phyloP scores from a whole-genome alignment of 2,113 vertebrate species.

The Hylia prasina region DNA sequence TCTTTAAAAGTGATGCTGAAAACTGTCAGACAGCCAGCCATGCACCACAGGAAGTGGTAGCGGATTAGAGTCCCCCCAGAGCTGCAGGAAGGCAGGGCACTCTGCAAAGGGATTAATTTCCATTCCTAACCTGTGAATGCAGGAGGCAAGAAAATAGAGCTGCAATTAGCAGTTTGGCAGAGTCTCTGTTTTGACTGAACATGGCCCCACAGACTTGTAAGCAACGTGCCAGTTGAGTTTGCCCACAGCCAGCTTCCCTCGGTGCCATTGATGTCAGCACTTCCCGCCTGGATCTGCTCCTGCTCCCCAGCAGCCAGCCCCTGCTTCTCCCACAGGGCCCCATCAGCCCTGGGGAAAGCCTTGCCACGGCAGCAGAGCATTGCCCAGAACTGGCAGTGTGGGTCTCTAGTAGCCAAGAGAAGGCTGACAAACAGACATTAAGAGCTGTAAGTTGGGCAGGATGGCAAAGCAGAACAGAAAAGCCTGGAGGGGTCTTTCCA shows the following conservation, averaged over 20 bases:
- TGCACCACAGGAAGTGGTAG: not conserved
- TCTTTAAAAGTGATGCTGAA: constrained; percentile 22
- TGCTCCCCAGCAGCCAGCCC: not conserved
- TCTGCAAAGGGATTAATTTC: not conserved
- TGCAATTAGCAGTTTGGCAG: not conserved
- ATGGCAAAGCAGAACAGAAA: not conserved
- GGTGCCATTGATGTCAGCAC: not conserved
- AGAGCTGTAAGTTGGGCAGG: not conserved
- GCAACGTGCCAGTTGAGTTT: not conserved
- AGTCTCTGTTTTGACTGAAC: not conserved
- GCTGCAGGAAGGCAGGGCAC: not conserved
- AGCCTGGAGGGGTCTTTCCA: not conserved
- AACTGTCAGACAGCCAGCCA: not conserved
- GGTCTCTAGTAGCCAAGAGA: not conserved
- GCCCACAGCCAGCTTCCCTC: not conserved
- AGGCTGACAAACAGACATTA: not conserved
- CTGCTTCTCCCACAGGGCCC: not conserved
- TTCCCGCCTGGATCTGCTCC: not conserved
- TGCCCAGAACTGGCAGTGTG: not conserved
- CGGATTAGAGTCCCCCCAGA: not conserved
- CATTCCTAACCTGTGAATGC: not conserved
- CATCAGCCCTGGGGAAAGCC: not conserved
- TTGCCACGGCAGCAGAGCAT: not conserved
- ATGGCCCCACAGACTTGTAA: not conserved
- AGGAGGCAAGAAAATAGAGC: not conserved